phyloP scores from a whole-genome alignment of 2,113 vertebrate species.

The Vidua chalybeata region DNA sequence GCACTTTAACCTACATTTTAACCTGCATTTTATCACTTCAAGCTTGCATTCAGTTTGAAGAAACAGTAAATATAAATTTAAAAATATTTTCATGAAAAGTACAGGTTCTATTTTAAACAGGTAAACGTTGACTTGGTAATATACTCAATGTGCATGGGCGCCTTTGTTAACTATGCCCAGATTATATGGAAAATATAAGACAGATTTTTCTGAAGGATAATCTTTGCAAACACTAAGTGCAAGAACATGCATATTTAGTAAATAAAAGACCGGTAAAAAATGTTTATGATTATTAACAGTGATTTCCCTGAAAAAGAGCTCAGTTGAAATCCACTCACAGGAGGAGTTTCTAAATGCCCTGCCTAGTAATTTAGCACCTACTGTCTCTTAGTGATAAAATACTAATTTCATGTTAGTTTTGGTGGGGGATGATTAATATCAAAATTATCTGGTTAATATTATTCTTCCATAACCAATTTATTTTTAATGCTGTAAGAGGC shows the following conservation, averaged over 20 bases:
- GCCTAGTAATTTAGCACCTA: neutral
- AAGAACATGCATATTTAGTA: neutral
- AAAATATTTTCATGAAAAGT: neutral
- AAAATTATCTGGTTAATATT: neutral
- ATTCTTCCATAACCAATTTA: neutral
- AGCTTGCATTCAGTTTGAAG: neutral
- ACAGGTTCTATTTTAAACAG: neutral
- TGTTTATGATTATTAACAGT: neutral
- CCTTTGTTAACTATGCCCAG: neutral
- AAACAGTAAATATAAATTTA: neutral
- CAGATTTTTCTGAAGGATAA: conserved; percentile 2
- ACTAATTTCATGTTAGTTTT: neutral
- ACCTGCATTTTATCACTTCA: neutral
- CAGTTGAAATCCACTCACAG: neutral
- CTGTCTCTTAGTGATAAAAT: neutral
- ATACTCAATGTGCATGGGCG: neutral
- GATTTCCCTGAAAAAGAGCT: neutral
- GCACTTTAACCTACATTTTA: neutral
- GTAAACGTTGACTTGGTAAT: neutral
- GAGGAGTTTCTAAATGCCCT: neutral
- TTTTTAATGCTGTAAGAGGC: neutral
- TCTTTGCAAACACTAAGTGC: neutral
- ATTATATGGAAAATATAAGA: neutral
- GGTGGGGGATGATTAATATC: neutral
- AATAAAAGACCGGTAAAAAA: neutral